Base-by-base conservation (phyloP, 2,113 vertebrate species). In the Toxotes chatareus region DNA sequence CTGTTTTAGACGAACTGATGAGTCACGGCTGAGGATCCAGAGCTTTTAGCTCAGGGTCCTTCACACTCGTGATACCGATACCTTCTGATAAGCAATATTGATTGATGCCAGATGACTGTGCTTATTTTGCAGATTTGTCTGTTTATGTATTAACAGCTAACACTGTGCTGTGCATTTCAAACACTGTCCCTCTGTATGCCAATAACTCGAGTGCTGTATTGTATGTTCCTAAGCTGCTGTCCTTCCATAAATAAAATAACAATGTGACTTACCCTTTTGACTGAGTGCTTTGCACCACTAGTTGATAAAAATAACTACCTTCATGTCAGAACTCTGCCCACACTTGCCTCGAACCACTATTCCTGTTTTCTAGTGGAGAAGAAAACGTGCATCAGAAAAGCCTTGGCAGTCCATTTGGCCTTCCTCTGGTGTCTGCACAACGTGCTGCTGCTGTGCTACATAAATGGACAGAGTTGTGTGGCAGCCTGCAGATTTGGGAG, bases 401-500 rank as follows among this genome's bases (percentile, higher is more conserved):
- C 60, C 64, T 77, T 23, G 0, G 62, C 64, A 21, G 63, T 68
- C 32, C 53, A 31, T 85, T 67, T 62, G 73, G 70, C 81, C 79
- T 65, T 66, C 59, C 64, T 77, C 73, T 74, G 64, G 79, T 65
- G 86, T 87, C 74, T 13, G 47, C 62, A n/a, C 80, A 76, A 70
- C 82, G 64, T 7, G 86, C 77, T 36, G 76, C 82, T 53, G 3
- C 77, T 3, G 36, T 4, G 80, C 31, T 23, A 31, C 79, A 85
- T 81, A 77, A 71, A 83, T 69, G 77, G 75, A 64, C 73, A 5
- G 64, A 60, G 59, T 40, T 75, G 67, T 57, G 76, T 73, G 72
- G 78, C 71, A 47, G 82, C 74, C 79, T 49, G 68, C 78, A 73
- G 67, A 90, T 85, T 59, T 40, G 74, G 59, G 62, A 60, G 63